Evolutionary conservation across 2,113 vertebrate genomes (phyloP).

Genomic region (Aegithalos caudatus): DNA sequence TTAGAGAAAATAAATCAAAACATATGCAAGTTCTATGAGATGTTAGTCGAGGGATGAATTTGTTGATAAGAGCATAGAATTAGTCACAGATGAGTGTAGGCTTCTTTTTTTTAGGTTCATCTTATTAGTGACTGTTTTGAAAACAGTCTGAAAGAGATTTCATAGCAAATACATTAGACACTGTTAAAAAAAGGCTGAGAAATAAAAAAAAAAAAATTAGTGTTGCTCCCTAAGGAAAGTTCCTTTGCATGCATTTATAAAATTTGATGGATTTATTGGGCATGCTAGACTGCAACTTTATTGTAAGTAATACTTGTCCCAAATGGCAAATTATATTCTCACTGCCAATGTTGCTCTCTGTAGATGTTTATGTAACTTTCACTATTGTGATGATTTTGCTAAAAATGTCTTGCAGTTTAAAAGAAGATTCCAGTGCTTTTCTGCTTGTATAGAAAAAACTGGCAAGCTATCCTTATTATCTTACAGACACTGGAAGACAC

Average conservation of each 20-base stretch:
- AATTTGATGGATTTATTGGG: neutral
- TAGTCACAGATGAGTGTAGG: neutral
- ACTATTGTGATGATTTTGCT: neutral
- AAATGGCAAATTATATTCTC: neutral
- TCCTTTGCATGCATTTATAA: neutral
- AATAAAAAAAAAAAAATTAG: neutral
- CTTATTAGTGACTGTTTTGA: neutral
- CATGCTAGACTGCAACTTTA: neutral
- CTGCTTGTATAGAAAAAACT: neutral
- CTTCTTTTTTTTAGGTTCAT: neutral
- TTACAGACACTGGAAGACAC: neutral
- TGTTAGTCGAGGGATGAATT: neutral
- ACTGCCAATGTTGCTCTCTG: neutral
- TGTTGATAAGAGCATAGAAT: neutral
- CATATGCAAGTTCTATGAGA: neutral
- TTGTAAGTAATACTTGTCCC: neutral
- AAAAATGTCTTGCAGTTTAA: neutral
- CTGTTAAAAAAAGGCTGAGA: neutral
- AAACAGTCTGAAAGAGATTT: neutral
- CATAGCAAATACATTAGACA: neutral
- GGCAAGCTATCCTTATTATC: neutral
- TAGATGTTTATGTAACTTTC: neutral
- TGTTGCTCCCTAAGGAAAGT: neutral
- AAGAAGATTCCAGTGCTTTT: neutral
- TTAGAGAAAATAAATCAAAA: neutral